These are phyloP conservation scores for Allygus modestus DNA, from an alignment of 2,888 invertebrate species.

Conservation along the genomic window DNA sequence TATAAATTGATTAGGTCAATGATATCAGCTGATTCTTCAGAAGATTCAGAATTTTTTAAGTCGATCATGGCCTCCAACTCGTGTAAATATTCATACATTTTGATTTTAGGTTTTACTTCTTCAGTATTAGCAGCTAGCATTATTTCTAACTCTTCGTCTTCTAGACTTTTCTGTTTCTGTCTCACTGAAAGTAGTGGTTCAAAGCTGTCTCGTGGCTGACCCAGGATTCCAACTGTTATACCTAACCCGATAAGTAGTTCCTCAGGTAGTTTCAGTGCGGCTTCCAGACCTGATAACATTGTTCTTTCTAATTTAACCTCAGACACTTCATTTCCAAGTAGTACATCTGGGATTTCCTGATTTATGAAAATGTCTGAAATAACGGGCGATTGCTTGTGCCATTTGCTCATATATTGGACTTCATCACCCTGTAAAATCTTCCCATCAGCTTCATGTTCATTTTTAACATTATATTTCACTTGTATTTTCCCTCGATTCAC, in stretches of 20 bases:
- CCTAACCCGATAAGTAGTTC: not conserved
- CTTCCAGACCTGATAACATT: constrained; percentile 3
- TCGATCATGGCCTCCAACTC: not conserved
- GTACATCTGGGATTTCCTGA: not conserved
- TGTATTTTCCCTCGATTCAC: not conserved
- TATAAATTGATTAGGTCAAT: not conserved
- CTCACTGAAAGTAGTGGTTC: constrained; percentile 9
- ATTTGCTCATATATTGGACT: not conserved
- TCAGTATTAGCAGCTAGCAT: not conserved
- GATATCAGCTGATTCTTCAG: not conserved
- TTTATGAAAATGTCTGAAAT: constrained; percentile 26
- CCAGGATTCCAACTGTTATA: constrained; percentile 16
- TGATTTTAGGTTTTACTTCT: constrained; percentile 6
- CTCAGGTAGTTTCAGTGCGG: constrained; percentile 4
- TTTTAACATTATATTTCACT: not conserved
- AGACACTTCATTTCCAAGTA: not conserved
- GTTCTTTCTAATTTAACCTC: not conserved
- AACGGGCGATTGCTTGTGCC: constrained; percentile 2
- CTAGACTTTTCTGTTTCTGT: constrained; percentile 13
- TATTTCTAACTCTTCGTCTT: constrained; percentile 20
- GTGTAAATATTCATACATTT: constrained; percentile 18
- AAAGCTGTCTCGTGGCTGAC: constrained; percentile 23
- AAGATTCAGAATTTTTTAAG: not conserved
- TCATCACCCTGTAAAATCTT: constrained; percentile 5
- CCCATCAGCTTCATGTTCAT: not conserved